Percentiles rank a stretch among this genome's conserved stretches.
Conservation (phyloP, 2,888 invertebrate species). For the Ormyrus rosae region DNA sequence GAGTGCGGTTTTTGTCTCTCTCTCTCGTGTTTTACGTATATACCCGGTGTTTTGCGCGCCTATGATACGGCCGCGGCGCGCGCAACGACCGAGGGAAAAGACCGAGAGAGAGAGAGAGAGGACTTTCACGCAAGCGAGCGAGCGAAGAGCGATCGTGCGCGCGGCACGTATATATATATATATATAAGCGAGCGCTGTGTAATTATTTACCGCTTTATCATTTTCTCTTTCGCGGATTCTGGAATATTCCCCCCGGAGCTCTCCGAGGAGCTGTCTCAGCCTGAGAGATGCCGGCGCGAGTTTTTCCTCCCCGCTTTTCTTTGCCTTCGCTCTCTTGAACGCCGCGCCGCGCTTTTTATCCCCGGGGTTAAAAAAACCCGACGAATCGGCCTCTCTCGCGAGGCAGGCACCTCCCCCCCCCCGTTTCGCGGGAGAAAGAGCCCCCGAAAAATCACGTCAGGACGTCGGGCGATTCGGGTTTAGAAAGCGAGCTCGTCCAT, state of each 20-base stretch:
- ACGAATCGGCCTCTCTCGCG: no score
- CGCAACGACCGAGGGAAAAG: neutral
- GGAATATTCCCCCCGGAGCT: no score
- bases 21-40: conserved; percentile 7
- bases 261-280: no score
- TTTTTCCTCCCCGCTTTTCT: neutral
- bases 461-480: no score
- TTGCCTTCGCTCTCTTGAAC: no score
- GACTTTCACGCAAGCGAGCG: conserved; percentile 40
- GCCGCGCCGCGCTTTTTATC: no score
- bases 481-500: no score
- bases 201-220: conserved; percentile 50
- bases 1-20: conserved; percentile 50
- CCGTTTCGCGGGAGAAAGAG: no score
- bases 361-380: no score
- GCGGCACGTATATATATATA: neutral
- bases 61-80: neutral
- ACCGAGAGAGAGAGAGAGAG: no score
- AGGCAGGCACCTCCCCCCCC: no score
- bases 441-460: no score
- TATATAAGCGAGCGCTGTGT: neutral
- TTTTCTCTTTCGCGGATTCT: conserved; percentile 19
- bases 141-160: conserved; percentile 53
- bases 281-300: neutral
- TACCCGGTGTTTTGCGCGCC: neutral